Conservation (phyloP, 2,113 vertebrate genomes). For the Todiramphus saurophagus region DNA sequence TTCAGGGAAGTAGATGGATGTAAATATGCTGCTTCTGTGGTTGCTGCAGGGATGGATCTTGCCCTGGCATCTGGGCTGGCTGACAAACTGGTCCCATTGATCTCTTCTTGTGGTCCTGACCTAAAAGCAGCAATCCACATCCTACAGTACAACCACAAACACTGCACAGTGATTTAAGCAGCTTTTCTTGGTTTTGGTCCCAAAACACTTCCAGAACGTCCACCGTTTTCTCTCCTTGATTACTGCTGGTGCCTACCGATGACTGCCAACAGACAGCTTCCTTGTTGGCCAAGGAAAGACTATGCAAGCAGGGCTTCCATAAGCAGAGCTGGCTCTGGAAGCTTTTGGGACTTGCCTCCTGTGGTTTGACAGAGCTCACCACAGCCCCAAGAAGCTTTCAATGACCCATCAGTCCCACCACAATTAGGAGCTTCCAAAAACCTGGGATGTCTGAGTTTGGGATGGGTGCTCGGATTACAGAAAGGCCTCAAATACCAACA, state of each 20-base stretch:
- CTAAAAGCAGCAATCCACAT: neutral
- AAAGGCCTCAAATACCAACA: neutral
- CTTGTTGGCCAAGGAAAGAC: neutral
- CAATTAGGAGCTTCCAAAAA: neutral
- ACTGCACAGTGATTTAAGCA: neutral
- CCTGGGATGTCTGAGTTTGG: neutral
- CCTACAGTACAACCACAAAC: neutral
- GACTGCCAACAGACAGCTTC: neutral
- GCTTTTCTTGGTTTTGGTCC: neutral
- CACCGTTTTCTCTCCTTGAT: neutral
- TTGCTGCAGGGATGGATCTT: neutral
- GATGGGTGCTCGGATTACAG: neutral
- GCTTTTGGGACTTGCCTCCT: neutral
- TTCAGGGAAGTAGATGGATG: neutral
- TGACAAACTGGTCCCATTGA: neutral
- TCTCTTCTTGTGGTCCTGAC: neutral
- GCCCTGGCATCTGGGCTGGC: neutral
- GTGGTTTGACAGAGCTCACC: neutral
- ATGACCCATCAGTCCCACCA: neutral
- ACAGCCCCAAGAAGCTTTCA: neutral
- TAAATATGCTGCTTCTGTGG: neutral
- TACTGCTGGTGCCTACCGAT: neutral
- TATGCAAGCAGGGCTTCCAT: neutral
- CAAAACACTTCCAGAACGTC: neutral
- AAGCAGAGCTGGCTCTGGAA: neutral